These are phyloP conservation scores for Melanostoma mellinum DNA, from an alignment of 2,888 invertebrate genomes.

Conservation along the genomic window DNA sequence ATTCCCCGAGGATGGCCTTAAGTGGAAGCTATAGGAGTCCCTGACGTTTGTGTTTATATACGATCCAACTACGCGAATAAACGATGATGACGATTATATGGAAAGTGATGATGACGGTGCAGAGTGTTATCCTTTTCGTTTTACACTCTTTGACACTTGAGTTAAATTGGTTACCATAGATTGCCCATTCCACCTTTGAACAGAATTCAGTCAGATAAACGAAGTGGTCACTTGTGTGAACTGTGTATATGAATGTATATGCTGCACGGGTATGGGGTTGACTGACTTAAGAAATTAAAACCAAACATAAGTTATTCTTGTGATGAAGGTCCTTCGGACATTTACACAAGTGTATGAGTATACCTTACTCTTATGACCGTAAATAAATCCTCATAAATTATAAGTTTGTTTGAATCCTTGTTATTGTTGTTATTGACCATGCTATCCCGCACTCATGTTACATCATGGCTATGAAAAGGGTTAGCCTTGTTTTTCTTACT, in stretches of 20 bases:
- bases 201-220: constrained; percentile 6
- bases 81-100: constrained; percentile 43
- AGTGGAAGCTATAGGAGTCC: constrained; percentile 46
- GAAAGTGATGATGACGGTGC: constrained; percentile 41
- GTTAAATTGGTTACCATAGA: constrained; percentile 53
- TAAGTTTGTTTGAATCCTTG: constrained; percentile 55
- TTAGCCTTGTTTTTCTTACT: constrained; percentile 25
- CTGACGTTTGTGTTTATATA: constrained; percentile 40
- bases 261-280: background rate
- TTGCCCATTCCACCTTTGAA: constrained; percentile 7
- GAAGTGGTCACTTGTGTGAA: constrained; percentile 3
- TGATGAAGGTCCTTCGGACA: constrained; percentile 42
- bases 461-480: constrained; percentile 50
- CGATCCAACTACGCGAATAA: constrained; percentile 57
- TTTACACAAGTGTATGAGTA: background rate
- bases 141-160: constrained; percentile 47
- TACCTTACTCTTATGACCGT: constrained; percentile 39
- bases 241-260: too few relatives aligned
- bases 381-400: constrained; percentile 65
- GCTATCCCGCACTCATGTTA: constrained; percentile 41
- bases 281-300: constrained; percentile 54
- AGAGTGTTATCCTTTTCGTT: constrained; percentile 45
- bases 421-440: constrained; percentile 49
- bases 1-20: constrained; percentile 19
- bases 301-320: constrained; percentile 36